Conservation (phyloP, 2,888 invertebrate genomes). For the Uloborus plumipes region DNA sequence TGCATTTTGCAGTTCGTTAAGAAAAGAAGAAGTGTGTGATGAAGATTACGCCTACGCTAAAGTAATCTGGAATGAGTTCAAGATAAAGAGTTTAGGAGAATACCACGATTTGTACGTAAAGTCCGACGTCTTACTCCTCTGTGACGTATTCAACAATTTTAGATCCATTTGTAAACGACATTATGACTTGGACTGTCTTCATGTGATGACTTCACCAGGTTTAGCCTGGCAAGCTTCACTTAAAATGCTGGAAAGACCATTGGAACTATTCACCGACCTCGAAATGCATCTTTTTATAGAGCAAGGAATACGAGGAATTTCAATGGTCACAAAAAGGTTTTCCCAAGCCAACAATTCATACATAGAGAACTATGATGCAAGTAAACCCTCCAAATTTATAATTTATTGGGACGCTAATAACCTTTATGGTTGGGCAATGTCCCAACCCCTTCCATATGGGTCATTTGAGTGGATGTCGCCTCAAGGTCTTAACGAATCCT, state of each 20-base stretch:
- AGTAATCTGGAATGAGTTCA: constrained; percentile 66
- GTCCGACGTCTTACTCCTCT: constrained; percentile 66
- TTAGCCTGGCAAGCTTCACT: constrained; percentile 58
- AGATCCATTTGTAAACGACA: constrained; percentile 60
- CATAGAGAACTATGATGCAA: constrained; percentile 8
- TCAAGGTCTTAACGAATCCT: background rate
- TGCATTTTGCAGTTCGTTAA: no score
- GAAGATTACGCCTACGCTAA: constrained; percentile 65
- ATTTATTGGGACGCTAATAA: constrained; percentile 46
- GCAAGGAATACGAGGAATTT: constrained; percentile 44
- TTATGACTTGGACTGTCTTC: constrained; percentile 67
- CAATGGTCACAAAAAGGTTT: constrained; percentile 55
- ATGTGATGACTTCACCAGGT: constrained; percentile 66
- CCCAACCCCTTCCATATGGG: background rate
- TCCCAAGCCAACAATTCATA: constrained; percentile 64
- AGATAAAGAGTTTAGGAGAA: constrained; percentile 67
- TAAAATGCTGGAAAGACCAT: constrained; percentile 59
- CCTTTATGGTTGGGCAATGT: constrained; percentile 33
- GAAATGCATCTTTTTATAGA: constrained; percentile 66
- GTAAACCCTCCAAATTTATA: constrained; percentile 19
- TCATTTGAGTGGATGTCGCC: constrained; percentile 29
- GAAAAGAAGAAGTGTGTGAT: background rate
- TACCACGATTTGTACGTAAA: constrained; percentile 67
- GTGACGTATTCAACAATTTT: constrained; percentile 68
- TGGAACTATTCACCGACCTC: constrained; percentile 66